Evolutionary conservation across 2,888 invertebrate genomes (phyloP), one percentile per base, ranked within the genome.

Genomic region (Ethmia dodecea): DNA sequence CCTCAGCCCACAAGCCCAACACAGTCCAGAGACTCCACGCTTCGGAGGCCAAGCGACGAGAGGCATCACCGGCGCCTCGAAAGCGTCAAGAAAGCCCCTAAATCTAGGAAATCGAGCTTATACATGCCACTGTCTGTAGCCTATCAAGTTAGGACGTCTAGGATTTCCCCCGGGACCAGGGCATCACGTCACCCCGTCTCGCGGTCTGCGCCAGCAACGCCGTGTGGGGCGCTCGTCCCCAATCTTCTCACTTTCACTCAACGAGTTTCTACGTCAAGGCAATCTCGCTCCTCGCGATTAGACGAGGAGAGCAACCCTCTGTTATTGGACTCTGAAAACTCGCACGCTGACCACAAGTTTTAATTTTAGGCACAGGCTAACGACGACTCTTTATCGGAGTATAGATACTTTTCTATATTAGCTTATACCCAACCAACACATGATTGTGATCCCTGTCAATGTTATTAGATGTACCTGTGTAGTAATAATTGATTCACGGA

Each of bases 1-100:
- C 94, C 94, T 0, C 89, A 91, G 51, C 93, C 94, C 2, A 94
- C 94, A n/a, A 94, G 93, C 60, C 94, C 94, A 3, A 94, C 93
- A 8, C 88, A 91, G 47, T 91, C 93, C 44, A 88, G 90, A 32
- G 93, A 94, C 52, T 88, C 94, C 14, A 86, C 93, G 36, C 90
- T 94, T 40, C 90, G 92, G 47, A 90, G 92, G 65, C 60, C 68
- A 9, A 69, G 61, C 37, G 81, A 87, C 86, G 69, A 91, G 79
- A 39, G 90, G 81, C 65, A 87, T 52, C 64, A 70, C 24, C 48
- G 90, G 76, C 67, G 87, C 48, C 40, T 70, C 22, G 74, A 81
- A 13, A 64, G 52, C 33, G 58, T 68, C 22, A 73, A 74, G 39
- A 75, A 69, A 46, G 52, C 63, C 5, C 51, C 68, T 25, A 70